These are phyloP conservation scores for Perca schrenkii DNA, from an alignment of 2,113 vertebrate genomes.

Conservation along the genomic window DNA sequence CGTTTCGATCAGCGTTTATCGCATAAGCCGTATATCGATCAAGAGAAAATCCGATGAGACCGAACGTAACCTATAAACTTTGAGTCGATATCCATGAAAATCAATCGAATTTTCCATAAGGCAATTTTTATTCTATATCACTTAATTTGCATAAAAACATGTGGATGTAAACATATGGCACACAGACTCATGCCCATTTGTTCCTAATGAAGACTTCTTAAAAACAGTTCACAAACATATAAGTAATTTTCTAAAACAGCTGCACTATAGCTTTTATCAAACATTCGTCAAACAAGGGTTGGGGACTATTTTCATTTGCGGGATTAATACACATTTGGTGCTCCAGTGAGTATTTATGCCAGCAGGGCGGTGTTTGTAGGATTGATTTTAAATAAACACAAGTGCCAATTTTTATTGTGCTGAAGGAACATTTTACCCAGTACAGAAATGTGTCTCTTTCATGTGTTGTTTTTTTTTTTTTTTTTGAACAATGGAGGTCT, in stretches of 20 bases:
- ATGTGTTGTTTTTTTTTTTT: constrained; percentile 19
- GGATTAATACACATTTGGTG: constrained; percentile 16
- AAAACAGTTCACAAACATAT: neutral
- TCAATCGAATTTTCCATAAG: too few relatives aligned
- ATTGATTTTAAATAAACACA: neutral
- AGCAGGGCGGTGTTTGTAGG: neutral
- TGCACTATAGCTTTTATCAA: neutral
- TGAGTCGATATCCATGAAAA: too few relatives aligned
- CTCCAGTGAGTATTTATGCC: neutral
- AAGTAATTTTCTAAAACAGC: neutral
- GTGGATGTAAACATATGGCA: neutral
- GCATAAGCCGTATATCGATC: too few relatives aligned
- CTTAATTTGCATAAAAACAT: too few relatives aligned
- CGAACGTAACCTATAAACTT: too few relatives aligned
- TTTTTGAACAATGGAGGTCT: neutral
- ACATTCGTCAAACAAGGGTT: neutral
- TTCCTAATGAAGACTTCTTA: neutral
- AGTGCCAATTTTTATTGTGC: neutral
- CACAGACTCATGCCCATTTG: neutral
- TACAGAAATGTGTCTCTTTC: constrained; percentile 1
- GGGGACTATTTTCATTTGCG: constrained; percentile 3
- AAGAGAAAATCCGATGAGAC: too few relatives aligned
- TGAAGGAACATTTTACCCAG: neutral
- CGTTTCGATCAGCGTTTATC: too few relatives aligned
- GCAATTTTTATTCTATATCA: too few relatives aligned